Evolutionary conservation across 2,797 vertebrate species (phyloP).

Genomic region (Phrynocephalus guinanensis): DNA sequence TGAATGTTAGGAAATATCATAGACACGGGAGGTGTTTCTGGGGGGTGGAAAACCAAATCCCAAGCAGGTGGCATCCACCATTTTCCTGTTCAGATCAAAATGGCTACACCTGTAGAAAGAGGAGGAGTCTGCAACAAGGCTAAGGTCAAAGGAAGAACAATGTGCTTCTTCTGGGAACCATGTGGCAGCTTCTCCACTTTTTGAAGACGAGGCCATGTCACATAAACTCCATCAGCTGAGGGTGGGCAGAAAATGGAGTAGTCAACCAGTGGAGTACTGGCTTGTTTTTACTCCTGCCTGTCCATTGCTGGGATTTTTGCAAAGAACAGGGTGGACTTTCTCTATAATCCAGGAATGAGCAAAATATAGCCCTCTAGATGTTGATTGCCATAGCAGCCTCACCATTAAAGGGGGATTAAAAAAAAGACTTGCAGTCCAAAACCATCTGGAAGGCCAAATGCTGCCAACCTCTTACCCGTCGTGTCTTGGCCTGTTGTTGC

Average conservation of each 20-base stretch:
- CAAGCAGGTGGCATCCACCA: not conserved
- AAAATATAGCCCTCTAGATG: too few relatives aligned
- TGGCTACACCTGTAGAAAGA: not conserved
- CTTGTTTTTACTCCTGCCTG: too few relatives aligned
- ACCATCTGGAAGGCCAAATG: too few relatives aligned
- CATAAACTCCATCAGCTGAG: not conserved
- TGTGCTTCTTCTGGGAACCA: not conserved
- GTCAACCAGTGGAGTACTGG: not conserved
- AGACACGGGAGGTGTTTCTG: not conserved
- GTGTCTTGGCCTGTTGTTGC: too few relatives aligned
- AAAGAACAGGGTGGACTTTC: not conserved
- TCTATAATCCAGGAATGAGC: too few relatives aligned
- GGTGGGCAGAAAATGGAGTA: not conserved
- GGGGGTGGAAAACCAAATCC: not conserved
- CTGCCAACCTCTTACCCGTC: too few relatives aligned
- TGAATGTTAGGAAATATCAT: conserved; percentile 6
- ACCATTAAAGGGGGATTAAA: too few relatives aligned
- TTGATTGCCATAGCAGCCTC: too few relatives aligned
- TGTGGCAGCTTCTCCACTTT: not conserved
- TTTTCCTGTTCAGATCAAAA: not conserved
- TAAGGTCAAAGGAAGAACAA: not conserved
- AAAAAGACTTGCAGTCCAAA: too few relatives aligned
- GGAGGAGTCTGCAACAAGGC: not conserved
- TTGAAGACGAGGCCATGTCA: not conserved
- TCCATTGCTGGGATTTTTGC: not conserved